A percentile compares a stretch with the other conserved stretches of the same genome.
Conservation (phyloP, 37 sponge, comb jelly and placozoan species). For the Chondrilla cf. caribensis region DNA sequence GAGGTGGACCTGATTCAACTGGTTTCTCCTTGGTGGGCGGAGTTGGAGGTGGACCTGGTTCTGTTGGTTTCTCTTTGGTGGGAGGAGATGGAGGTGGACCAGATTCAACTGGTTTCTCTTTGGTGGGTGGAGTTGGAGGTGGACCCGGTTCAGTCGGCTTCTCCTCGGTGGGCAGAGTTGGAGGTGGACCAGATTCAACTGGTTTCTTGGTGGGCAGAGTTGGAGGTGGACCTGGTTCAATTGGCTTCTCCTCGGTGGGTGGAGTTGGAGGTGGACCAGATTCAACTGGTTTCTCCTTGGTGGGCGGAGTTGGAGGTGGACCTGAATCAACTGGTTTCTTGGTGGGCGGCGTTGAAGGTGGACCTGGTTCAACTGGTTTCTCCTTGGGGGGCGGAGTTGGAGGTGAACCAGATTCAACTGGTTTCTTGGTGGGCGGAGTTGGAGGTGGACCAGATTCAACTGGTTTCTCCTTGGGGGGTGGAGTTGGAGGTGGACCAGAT, state of each 20-base stretch:
- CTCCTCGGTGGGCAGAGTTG: background rate
- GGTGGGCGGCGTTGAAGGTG: background rate
- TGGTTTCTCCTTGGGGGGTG: background rate
- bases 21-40: constrained; percentile 1
- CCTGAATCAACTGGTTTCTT: background rate
- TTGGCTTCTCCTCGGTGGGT: background rate
- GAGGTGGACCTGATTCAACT: background rate
- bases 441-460: background rate
- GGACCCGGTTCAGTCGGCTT: background rate
- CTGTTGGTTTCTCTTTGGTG: background rate
- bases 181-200: background rate
- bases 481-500: background rate
- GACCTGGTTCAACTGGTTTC: background rate
- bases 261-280: background rate
- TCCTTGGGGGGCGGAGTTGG: constrained; percentile 6
- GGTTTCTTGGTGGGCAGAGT: background rate
- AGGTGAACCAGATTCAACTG: background rate
- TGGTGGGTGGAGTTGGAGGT: constrained; percentile 1
- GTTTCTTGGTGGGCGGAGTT: background rate
- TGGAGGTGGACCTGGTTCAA: background rate
- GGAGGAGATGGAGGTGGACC: constrained; percentile 13
- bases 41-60: background rate
- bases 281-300: background rate
- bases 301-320: background rate
- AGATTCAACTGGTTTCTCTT: background rate